Base-by-base conservation (phyloP, 2,888 invertebrate genomes). In the Latrodectus hesperus region DNA sequence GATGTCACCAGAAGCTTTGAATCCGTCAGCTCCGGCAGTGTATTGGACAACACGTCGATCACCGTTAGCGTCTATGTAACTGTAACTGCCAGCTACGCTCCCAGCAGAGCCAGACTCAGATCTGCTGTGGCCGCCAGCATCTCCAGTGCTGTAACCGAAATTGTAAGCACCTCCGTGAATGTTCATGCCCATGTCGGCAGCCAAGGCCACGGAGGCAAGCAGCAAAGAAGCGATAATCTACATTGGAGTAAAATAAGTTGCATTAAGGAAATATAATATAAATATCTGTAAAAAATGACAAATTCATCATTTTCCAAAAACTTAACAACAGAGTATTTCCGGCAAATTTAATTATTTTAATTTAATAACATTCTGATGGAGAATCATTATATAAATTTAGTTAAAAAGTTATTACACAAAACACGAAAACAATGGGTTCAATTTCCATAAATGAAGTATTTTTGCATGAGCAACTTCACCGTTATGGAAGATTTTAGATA, bases 41-140 rank as follows among this genome's bases (percentile, higher is more conserved):
- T 89, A 89, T n/a, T 85, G 77, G 14, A 89, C 89, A 8, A 73
- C 76, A 14, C 89, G 70, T 10, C 79, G 26, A 75, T 89, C 76
- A 16, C 89, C 89, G 68, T 89, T 89, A n/a, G 88, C 60, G 22
- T 89, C 89, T 22, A 88, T 68, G 80, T 89, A 89, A 49, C 88
- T 89, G 83, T 88, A 89, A 17, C 76, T 81, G n/a, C 89, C 89
- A 12, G 81, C 71, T 0, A 88, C 89, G 17, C 14, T 17, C 9
- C 84, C 85, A 2, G 38, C 81, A 3, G 14, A 9, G 6, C 84
- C 82, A 1, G 78, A 78, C 52, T 89, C 88, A 0, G 64, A 51
- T 55, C 84, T 38, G 60, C 71, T 79, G 67, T 89, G 89, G 10
- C 64, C 81, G 4, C 84, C 85, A 12, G 80, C 78, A n/a, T 88